Evolutionary conservation across 2,797 vertebrate genomes (phyloP), one percentile per base, ranked within the genome.

Genomic region (Tapera naevia): DNA sequence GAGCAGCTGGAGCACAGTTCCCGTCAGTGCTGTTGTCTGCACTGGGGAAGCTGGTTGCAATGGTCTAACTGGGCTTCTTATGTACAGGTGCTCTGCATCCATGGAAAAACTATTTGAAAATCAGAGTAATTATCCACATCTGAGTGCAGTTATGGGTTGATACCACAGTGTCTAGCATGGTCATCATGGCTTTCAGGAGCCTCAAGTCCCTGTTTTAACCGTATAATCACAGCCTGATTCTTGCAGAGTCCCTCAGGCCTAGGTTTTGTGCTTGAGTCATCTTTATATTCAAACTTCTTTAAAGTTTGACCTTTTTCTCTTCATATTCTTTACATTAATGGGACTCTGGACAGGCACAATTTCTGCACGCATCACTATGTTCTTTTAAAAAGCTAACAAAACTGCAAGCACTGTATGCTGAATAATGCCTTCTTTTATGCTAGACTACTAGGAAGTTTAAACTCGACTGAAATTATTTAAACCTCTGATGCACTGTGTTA

Each of bases 381-480:
- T 75, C n/a, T 71, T 89, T 72, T 73, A 58, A 90, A 91, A 45
- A 72, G 54, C 19, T 62, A 66, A 57, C 17, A 91, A 72, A 90
- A 56, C 76, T 56, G 27, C 32, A 76, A 58, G 85, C n/a, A 30
- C 12, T 70, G 19, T 72, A 41, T 76, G 69, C 62, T 95, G 89
- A 91, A 64, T 86, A 96, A 85, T 85, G 33, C 19, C 9, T 57
- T 72, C n/a, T 72, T 95, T 82, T 86, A 74, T 75, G 67, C 24
- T 85, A 30, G 12, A 3, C 41, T 80, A 27, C 65, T 39, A 67
- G 54, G 56, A 88, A n/a, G 51, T 91, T 94, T 94, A 82, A 88
- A 94, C 54, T 87, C 86, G 28, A 65, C 60, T 85, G 74, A 89
- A 91, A 74, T 37, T 4, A 50, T 85, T 96, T 80, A 95, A 92